These are phyloP conservation scores for Smittia sp. DNA, from an alignment of 2,888 invertebrate genomes.

Conservation along the genomic window DNA sequence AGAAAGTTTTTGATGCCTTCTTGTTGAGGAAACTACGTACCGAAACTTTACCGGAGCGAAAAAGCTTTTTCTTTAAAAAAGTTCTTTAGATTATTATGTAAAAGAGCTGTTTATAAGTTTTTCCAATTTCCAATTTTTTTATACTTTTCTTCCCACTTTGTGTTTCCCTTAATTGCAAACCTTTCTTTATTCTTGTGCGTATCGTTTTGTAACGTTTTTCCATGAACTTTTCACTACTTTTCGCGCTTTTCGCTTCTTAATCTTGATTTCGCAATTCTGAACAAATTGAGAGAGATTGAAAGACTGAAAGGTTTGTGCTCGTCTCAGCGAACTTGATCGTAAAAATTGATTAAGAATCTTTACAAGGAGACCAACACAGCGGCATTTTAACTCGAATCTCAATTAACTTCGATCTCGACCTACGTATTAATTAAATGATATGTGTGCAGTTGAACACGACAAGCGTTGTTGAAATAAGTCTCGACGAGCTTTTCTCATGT, in stretches of 20 bases:
- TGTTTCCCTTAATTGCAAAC: slow-evolving; percentile 15
- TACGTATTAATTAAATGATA: too few species aligned
- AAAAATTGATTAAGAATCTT: not conserved
- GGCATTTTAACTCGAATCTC: too few species aligned
- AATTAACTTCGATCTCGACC: too few species aligned
- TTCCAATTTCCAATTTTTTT: not conserved
- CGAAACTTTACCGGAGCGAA: too few species aligned
- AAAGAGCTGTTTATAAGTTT: not conserved
- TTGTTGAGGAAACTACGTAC: too few species aligned
- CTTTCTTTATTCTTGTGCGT: not conserved
- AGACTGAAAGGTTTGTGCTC: not conserved
- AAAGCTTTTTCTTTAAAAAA: not conserved
- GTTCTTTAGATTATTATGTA: slow-evolving; percentile 21
- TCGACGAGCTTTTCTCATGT: too few species aligned
- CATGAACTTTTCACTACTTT: not conserved
- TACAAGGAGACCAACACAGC: too few species aligned
- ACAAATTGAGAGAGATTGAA: not conserved
- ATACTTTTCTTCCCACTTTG: not conserved
- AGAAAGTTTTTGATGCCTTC: not conserved
- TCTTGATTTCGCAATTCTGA: not conserved
- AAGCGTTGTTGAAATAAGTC: too few species aligned
- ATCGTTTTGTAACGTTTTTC: not conserved
- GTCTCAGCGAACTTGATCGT: not conserved
- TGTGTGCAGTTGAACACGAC: too few species aligned
- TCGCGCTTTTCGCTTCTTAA: not conserved